Evolutionary conservation across 1,140 invertebrate genomes (phyloP).

Genomic region (Drosophila grimshawi): DNA sequence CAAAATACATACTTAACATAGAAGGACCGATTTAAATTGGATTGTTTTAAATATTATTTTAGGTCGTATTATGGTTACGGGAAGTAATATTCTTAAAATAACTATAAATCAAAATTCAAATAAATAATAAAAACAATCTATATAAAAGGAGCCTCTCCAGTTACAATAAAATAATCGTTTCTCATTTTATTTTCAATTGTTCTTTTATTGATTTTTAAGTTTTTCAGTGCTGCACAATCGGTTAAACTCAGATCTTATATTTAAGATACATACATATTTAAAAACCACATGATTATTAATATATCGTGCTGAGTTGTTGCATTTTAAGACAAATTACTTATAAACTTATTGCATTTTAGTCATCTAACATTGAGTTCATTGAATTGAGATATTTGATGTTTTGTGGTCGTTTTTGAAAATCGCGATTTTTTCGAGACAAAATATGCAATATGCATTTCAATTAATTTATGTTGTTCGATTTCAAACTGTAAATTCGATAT

Average conservation of each 20-base stretch:
- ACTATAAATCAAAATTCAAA: background rate
- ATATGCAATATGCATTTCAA: slow-evolving; percentile 32
- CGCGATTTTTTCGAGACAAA: slow-evolving; percentile 42
- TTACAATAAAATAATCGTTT: background rate
- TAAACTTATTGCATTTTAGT: slow-evolving; percentile 9
- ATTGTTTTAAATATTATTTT: too few species aligned
- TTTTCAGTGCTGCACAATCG: slow-evolving; percentile 61
- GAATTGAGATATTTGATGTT: slow-evolving; percentile 13
- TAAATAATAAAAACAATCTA: background rate
- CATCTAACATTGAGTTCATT: slow-evolving; percentile 39
- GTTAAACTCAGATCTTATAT: slow-evolving; percentile 50
- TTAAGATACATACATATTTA: slow-evolving; percentile 44
- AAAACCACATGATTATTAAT: slow-evolving; percentile 44
- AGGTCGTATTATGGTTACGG: too few species aligned
- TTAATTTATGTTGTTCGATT: slow-evolving; percentile 33
- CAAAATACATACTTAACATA: too few species aligned
- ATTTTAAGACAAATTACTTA: slow-evolving; percentile 29
- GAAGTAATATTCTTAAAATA: too few species aligned
- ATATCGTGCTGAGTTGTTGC: slow-evolving; percentile 35
- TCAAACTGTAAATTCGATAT: slow-evolving; percentile 65
- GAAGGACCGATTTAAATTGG: too few species aligned
- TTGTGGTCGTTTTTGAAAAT: slow-evolving; percentile 15
- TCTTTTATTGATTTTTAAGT: slow-evolving; percentile 56
- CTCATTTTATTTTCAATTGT: slow-evolving; percentile 42
- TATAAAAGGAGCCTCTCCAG: too few species aligned